Evolutionary conservation across 2,113 vertebrate genomes (phyloP).

Genomic region (Passer domesticus): DNA sequence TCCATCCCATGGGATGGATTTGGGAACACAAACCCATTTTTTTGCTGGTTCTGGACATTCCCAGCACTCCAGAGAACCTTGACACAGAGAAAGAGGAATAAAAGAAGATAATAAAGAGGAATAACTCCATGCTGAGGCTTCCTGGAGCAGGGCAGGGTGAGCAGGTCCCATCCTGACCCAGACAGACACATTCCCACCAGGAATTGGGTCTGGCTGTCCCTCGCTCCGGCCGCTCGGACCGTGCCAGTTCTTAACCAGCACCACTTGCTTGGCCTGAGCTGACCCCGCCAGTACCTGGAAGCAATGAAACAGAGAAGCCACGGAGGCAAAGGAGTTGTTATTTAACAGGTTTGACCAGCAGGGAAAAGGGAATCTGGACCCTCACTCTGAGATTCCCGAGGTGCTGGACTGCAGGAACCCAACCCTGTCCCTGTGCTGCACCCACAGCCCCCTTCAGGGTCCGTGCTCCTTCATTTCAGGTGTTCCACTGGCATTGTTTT

Average conservation of each 20-base stretch:
- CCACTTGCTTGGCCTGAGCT: slow-evolving; percentile 32
- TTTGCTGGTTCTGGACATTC: neutral
- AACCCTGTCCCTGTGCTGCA: too few relatives aligned
- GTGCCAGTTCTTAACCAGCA: slow-evolving; percentile 25
- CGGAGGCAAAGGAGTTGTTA: neutral
- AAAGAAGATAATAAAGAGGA: neutral
- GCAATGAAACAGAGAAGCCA: slow-evolving; percentile 1
- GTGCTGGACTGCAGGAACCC: neutral
- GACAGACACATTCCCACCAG: neutral
- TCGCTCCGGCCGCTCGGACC: fast-evolving
- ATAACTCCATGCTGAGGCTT: neutral
- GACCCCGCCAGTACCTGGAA: slow-evolving; percentile 1
- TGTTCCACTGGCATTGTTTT: neutral
- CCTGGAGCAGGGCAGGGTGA: neutral
- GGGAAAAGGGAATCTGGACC: neutral
- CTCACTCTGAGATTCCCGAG: fast-evolving
- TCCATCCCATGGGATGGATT: neutral
- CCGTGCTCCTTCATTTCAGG: neutral
- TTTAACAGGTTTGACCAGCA: neutral
- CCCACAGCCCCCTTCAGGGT: neutral
- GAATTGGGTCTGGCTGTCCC: neutral
- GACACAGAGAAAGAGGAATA: neutral
- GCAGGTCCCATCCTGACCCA: neutral
- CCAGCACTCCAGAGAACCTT: neutral
- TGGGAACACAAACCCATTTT: neutral